A percentile compares a stretch with the other conserved stretches of the same genome.
These are phyloP conservation scores for Xylocopa sonorina DNA, from an alignment of 1,140 invertebrate genomes.

Conservation along the genomic window DNA sequence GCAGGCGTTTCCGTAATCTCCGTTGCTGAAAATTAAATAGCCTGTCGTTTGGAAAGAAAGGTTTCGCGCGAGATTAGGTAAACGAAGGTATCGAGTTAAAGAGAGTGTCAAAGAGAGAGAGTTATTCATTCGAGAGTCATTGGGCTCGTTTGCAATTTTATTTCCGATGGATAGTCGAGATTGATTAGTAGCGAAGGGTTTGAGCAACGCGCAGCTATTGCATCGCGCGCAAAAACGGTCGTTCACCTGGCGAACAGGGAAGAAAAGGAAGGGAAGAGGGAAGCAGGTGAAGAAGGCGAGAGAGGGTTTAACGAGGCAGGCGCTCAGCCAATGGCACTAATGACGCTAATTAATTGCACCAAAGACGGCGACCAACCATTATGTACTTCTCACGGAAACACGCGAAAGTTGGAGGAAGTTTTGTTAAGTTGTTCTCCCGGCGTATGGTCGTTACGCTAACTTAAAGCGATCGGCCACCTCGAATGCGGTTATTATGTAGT, in stretches of 20 bases:
- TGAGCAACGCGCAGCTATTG: conserved; percentile 3
- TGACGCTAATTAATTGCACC: conserved; percentile 77
- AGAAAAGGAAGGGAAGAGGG: neutral
- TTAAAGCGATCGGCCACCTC: conserved; percentile 15
- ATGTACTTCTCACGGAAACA: conserved; percentile 69
- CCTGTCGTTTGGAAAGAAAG: no score
- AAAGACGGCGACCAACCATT: conserved; percentile 71
- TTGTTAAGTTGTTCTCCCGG: conserved; percentile 29
- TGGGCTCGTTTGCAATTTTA: neutral
- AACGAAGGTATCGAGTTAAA: no score
- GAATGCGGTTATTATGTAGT: neutral
- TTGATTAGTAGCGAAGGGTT: neutral
- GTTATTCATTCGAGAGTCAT: no score
- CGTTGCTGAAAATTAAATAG: no score
- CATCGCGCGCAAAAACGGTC: conserved; percentile 62
- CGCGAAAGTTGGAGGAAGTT: conserved; percentile 65
- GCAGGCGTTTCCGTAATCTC: no score
- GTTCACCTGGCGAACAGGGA: conserved; percentile 50
- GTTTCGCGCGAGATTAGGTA: no score
- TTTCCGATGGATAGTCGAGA: neutral
- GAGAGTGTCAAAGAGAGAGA: no score
- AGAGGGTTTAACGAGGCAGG: conserved; percentile 69
- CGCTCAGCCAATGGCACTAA: conserved; percentile 75
- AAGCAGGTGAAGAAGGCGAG: conserved; percentile 43
- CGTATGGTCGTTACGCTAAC: conserved; percentile 44